Conservation (phyloP, 2,113 vertebrate species). For the Gulo gulo region DNA sequence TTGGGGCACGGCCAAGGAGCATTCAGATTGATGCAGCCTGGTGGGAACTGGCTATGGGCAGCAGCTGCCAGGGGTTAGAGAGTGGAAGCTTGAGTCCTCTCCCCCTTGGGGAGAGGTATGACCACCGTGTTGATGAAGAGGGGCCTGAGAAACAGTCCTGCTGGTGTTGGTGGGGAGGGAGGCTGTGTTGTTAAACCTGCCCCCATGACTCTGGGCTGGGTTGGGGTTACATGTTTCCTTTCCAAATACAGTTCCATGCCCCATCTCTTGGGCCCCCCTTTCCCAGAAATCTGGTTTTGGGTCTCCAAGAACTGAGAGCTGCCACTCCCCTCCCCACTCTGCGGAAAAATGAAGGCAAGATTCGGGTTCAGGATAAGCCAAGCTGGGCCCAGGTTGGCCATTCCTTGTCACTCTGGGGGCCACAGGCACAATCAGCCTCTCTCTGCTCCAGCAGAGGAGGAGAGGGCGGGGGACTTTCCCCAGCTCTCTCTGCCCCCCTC, state of each 20-base stretch:
- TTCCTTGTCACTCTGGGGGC: conserved; percentile 22
- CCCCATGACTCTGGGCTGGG: background rate
- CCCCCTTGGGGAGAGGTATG: background rate
- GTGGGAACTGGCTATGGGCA: background rate
- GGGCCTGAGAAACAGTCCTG: background rate
- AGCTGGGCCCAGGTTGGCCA: background rate
- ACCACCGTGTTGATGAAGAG: background rate
- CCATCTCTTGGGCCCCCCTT: background rate
- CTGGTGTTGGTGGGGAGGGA: background rate
- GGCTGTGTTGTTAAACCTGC: background rate
- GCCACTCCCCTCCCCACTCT: background rate
- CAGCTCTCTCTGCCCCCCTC: background rate
- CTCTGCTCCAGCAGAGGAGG: background rate
- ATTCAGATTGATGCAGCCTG: background rate
- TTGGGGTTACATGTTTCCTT: conserved; percentile 3
- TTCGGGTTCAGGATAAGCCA: background rate
- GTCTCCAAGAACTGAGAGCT: background rate
- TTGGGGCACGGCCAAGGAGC: background rate
- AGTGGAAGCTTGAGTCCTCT: background rate
- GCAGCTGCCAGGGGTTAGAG: background rate
- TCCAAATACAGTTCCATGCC: background rate
- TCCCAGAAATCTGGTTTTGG: conserved; percentile 12
- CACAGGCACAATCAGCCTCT: background rate
- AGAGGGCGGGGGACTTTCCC: background rate
- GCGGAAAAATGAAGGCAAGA: background rate